Evolutionary conservation across 1,140 invertebrate species (phyloP), one percentile per base, ranked within the genome.

Genomic region (Bombus fervidus): DNA sequence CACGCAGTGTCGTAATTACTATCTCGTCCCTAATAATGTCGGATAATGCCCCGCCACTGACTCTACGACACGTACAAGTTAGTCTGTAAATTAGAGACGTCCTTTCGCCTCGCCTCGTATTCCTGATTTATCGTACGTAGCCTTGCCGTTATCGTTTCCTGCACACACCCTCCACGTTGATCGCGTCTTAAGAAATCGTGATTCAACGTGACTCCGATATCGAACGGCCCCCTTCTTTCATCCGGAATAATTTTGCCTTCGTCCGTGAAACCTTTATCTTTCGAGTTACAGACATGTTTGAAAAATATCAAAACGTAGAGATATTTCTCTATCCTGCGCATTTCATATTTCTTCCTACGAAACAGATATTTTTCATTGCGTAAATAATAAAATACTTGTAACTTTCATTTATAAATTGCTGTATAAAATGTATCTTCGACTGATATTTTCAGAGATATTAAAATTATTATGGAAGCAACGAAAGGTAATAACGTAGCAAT

Each of bases 31-130:
- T 83, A 82, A 83, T 85, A 85, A 85, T 68, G 69, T 62, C 69
- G 83, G 83, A 85, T 85, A 85, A 85, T 85, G 83, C 78, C 41
- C 12, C 37, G 59, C 53, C 43, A 43, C 43, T 39, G 78, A 81
- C 57, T 81, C 80, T 66, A 66, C 79, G 72, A 82, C 68, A 72
- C 80, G 85, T 69, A 68, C 85, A 76, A 83, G 85, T 86, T 83
- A 86, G 79, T 86, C 80, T 76, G 79, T 82, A 76, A 86, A 86
- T 86, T 83, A 86, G 79, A 86, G 85, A 43, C 59, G 85, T 83
- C 84, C 84, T 85, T 85, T 81, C 79, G 84, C 72, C 78, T 66
- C 37, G 77, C 69, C 84, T 81, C 72, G 62, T 86, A 86, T 76
- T 76, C 73, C 71, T 77, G 85, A 86, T 86, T 86, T 82, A 86